These are phyloP conservation scores for Lophochroa leadbeateri DNA, from an alignment of 2,113 vertebrate genomes.

Conservation along the genomic window DNA sequence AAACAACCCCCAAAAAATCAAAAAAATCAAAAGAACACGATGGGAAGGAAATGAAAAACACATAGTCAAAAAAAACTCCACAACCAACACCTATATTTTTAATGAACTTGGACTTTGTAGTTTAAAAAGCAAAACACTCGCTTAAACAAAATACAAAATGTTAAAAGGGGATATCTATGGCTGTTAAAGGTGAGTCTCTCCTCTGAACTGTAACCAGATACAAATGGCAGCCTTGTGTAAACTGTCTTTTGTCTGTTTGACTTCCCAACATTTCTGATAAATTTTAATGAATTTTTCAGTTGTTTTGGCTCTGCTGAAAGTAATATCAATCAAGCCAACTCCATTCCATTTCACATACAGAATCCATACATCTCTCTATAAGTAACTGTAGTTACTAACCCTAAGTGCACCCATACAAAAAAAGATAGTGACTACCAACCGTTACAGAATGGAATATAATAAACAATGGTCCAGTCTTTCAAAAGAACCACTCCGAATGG, in stretches of 20 bases:
- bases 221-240: neutral
- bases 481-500: neutral
- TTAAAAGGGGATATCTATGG: neutral
- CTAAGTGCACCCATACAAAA: neutral
- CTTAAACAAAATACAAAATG: neutral
- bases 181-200: neutral
- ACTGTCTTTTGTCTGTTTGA: rapidly evolving
- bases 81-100: neutral
- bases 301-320: neutral
- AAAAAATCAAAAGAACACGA: neutral
- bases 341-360: neutral
- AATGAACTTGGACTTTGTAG: neutral
- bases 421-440: neutral
- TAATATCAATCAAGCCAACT: neutral
- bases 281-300: neutral
- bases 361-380: neutral
- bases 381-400: neutral
- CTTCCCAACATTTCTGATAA: neutral
- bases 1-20: no score
- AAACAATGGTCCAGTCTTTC: neutral
- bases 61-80: rapidly evolving
- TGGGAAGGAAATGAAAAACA: neutral
- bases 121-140: neutral
- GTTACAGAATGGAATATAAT: neutral
- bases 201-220: neutral